Percentiles rank a stretch among this genome's conserved stretches.
phyloP scores from a whole-genome alignment of 2,888 invertebrate genomes.

The Mechanitis mazaeus region DNA sequence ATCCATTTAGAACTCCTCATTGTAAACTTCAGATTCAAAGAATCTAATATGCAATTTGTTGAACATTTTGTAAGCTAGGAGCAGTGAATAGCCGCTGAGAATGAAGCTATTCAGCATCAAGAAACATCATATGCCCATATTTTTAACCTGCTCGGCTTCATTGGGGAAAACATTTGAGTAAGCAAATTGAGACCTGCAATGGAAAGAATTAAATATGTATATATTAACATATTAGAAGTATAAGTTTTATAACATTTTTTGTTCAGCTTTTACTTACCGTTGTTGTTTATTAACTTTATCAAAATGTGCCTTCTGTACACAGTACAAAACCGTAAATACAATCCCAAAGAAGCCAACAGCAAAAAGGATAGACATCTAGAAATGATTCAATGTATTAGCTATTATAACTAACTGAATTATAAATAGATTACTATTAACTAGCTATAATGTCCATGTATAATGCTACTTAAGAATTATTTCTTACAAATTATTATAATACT shows the following conservation, averaged over 20 bases:
- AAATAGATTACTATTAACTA: no score
- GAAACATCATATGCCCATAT: constrained; percentile 1
- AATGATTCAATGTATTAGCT: constrained; percentile 12
- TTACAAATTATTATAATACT: no score
- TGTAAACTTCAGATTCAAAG: neutral
- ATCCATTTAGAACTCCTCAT: constrained; percentile 3
- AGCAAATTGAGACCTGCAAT: constrained; percentile 24
- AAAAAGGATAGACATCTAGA: constrained; percentile 42
- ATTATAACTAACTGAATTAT: neutral
- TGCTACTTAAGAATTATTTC: no score
- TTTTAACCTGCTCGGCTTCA: constrained; percentile 14
- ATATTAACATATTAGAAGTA: constrained; percentile 28
- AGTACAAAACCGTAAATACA: constrained; percentile 39
- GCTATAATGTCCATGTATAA: no score
- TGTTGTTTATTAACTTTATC: constrained; percentile 28
- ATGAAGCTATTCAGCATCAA: neutral
- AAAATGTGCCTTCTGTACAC: constrained; percentile 42
- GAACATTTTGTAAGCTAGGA: constrained; percentile 1
- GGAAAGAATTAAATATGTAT: neutral
- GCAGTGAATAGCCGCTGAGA: constrained; percentile 4
- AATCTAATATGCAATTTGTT: constrained; percentile 1
- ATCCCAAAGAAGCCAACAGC: constrained; percentile 40
- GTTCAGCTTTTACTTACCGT: constrained; percentile 9
- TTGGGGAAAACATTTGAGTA: constrained; percentile 20
- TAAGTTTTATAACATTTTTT: constrained; percentile 2